Base-by-base conservation (phyloP, 2,797 vertebrate species). In the Antennarius maculatus region DNA sequence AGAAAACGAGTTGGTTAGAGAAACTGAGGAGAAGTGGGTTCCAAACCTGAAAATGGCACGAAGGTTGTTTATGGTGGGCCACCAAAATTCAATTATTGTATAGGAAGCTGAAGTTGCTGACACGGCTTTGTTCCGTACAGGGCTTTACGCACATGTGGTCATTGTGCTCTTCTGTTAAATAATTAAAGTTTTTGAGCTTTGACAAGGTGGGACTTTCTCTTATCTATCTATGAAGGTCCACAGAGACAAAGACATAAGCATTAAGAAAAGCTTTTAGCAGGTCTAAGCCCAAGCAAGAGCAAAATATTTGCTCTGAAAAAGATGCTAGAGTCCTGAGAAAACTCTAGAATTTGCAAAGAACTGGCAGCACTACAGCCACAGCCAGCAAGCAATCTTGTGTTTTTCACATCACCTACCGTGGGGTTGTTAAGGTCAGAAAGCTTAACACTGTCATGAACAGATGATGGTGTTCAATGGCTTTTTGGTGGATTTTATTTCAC, bases 201-300 rank as follows among this genome's bases (percentile, higher is more conserved):
- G 71, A 83, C 80, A 67, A 72, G 76, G 63, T 77, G 57, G 50
- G 55, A 15, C 51, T 71, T 51, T 65, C 69, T 86, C 59, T 74
- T 77, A 48, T 74, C 76, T 68, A 63, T 77, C 74, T 29, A 69
- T 59, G 48, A 46, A 41, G 16, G 74, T 70, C 84, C 66, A n/a
- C 65, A 28, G 86, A 86, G 84, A 86, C 69, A 69, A 61, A 65
- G 55, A 74, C 68, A 74, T 74, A 75, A 74, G 74, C 76, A 88
- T 86, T 91, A 85, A 76, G 78, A 72, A 81, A 88, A 81, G 83
- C 86, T 87, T 88, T 90, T 80, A 83, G 60, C 76, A 66, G 72
- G 59, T 60, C 51, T 4, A 2, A 43, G 58, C 51, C 63, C 54
- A 71, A 74, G 74, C 45, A 60, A 75, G 63, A 76, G 67, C 23